Conservation (phyloP, 2,888 invertebrate species). For the Laspeyria flexula region DNA sequence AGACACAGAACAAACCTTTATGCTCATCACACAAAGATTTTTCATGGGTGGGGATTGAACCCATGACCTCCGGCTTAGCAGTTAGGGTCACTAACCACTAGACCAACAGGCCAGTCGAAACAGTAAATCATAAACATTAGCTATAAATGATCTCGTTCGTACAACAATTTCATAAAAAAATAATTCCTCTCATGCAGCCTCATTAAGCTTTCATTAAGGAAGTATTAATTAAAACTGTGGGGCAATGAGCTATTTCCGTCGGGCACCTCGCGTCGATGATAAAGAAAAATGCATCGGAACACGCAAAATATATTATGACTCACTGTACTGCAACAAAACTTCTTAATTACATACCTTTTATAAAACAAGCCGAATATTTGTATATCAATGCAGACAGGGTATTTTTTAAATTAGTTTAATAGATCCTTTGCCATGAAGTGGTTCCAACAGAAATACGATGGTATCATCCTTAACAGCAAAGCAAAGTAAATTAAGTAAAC, state of each 20-base stretch:
- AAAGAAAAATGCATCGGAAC: conserved; percentile 26
- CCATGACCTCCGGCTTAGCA: too few relatives aligned
- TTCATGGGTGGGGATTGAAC: too few relatives aligned
- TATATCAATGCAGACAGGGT: too few relatives aligned
- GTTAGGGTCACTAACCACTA: too few relatives aligned
- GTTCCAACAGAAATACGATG: too few relatives aligned
- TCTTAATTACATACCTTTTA: neutral
- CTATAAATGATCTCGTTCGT: conserved; percentile 1
- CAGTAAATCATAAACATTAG: neutral
- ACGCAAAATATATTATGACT: conserved; percentile 43
- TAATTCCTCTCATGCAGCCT: conserved; percentile 53
- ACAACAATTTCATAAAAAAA: conserved; percentile 35
- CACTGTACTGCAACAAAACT: conserved; percentile 13
- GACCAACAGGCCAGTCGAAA: neutral
- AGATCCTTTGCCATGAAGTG: too few relatives aligned
- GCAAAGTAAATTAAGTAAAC: too few relatives aligned
- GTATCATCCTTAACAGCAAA: too few relatives aligned
- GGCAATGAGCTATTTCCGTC: conserved; percentile 79
- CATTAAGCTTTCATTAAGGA: conserved; percentile 80
- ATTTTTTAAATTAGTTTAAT: too few relatives aligned
- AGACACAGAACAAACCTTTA: too few relatives aligned
- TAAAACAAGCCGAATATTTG: too few relatives aligned
- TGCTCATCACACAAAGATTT: too few relatives aligned
- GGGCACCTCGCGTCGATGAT: conserved; percentile 46
- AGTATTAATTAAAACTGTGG: conserved; percentile 75